A percentile compares a stretch with the other conserved stretches of the same genome.
These are phyloP conservation scores for Microctenopoma stevenorrisi DNA, from an alignment of 2,797 vertebrate genomes.

Conservation along the genomic window DNA sequence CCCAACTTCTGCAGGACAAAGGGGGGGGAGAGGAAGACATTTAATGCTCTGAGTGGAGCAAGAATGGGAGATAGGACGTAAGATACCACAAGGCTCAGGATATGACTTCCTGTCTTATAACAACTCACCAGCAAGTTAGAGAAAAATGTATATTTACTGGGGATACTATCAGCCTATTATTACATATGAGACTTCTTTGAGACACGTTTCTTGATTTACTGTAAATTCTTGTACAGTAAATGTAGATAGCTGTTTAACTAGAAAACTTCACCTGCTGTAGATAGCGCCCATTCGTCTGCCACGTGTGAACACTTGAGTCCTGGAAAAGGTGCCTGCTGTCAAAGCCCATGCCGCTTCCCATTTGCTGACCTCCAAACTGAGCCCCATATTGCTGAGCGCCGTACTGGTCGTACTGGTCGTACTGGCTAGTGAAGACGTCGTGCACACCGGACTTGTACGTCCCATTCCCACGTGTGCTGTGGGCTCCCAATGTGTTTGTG, in stretches of 20 bases:
- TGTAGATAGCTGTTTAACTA: not conserved
- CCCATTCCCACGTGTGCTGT: not conserved
- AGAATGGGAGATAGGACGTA: constrained; percentile 10
- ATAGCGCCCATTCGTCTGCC: constrained; percentile 70
- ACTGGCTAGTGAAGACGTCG: constrained; percentile 6
- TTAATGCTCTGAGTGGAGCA: constrained; percentile 43
- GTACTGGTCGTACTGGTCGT: constrained; percentile 12
- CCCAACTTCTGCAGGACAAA: constrained; percentile 84
- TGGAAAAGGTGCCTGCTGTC: constrained; percentile 30
- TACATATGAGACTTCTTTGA: constrained; percentile 35
- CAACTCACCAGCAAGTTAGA: constrained; percentile 30
- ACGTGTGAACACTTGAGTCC: constrained; percentile 42
- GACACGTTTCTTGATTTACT: not conserved
- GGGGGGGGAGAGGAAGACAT: constrained; percentile 1
- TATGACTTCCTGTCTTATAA: constrained; percentile 62
- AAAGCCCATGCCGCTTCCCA: not conserved
- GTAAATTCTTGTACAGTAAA: too few relatives aligned
- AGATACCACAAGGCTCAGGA: constrained; percentile 45
- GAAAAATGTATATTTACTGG: constrained; percentile 64
- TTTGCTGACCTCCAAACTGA: constrained; percentile 1
- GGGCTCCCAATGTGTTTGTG: constrained; percentile 29
- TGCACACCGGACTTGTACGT: constrained; percentile 8
- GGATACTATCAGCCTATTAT: constrained; percentile 53
- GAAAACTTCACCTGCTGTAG: constrained; percentile 66
- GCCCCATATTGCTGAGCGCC: constrained; percentile 2